Evolutionary conservation across 2,797 vertebrate species (phyloP).

Genomic region (Phrynocephalus guinanensis): DNA sequence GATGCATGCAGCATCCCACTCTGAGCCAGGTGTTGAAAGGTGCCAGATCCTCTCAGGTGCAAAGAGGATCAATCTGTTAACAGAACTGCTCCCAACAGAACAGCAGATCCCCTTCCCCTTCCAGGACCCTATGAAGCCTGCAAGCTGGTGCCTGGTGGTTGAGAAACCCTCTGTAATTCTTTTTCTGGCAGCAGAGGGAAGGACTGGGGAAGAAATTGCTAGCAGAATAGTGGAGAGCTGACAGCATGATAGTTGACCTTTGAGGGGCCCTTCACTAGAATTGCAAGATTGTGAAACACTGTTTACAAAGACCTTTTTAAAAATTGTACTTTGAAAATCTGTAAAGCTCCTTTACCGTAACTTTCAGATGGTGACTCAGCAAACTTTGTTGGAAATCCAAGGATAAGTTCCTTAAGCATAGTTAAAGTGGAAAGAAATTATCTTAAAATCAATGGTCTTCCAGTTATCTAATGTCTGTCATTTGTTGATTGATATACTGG

Average conservation of each 20-base stretch:
- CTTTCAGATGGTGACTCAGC: not conserved
- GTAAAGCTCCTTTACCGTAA: too few relatives aligned
- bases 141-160: too few relatives aligned
- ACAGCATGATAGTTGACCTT: not conserved
- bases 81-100: too few relatives aligned
- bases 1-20: not conserved
- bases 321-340: not conserved
- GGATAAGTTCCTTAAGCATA: not conserved
- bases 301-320: not conserved
- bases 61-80: too few relatives aligned
- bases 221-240: not conserved
- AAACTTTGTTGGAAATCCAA: not conserved
- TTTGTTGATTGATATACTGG: slow-evolving; percentile 42
- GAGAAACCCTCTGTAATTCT: not conserved
- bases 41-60: too few relatives aligned
- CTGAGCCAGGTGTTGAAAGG: too few relatives aligned
- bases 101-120: too few relatives aligned
- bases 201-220: not conserved
- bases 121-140: too few relatives aligned
- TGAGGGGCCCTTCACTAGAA: not conserved
- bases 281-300: not conserved
- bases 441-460: not conserved
- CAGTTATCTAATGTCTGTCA: slow-evolving; percentile 38
- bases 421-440: not conserved
- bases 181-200: not conserved